Conservation (phyloP, 2,113 vertebrate species). For the Saimiri boliviensis region DNA sequence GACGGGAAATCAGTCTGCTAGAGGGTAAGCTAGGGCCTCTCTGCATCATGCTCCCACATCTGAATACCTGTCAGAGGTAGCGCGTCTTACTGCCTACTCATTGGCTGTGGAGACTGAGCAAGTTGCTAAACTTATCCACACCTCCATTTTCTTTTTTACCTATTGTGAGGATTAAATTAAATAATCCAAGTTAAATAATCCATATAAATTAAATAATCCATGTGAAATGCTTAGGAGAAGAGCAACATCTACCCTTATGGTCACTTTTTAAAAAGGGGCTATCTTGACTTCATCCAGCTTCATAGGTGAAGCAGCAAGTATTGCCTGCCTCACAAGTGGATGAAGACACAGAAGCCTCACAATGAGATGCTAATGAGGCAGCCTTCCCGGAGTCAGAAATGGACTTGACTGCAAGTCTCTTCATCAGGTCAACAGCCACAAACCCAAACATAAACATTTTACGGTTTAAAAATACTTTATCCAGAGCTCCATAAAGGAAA, state of each 20-base stretch:
- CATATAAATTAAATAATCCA: not conserved
- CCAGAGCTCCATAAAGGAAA: not conserved
- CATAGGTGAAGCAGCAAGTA: not conserved
- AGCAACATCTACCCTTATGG: not conserved
- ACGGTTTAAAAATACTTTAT: not conserved
- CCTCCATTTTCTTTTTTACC: not conserved
- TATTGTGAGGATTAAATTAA: not conserved
- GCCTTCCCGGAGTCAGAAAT: not conserved
- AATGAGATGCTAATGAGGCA: accelerated
- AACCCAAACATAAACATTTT: not conserved
- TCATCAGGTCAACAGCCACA: not conserved
- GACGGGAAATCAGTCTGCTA: not conserved
- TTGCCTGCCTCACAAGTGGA: not conserved
- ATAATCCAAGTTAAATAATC: not conserved
- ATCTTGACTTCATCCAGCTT: not conserved
- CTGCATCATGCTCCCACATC: not conserved
- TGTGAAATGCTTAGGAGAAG: not conserved
- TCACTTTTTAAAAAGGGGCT: not conserved
- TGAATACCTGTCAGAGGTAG: not conserved
- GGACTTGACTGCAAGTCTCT: not conserved
- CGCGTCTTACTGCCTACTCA: not conserved
- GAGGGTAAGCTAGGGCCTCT: not conserved
- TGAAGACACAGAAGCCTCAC: not conserved
- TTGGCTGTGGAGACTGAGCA: not conserved
- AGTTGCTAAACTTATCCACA: not conserved